Percentiles rank a stretch among this genome's conserved stretches.
phyloP scores from a whole-genome alignment of 2,888 invertebrate species.

The Unio delphinus region DNA sequence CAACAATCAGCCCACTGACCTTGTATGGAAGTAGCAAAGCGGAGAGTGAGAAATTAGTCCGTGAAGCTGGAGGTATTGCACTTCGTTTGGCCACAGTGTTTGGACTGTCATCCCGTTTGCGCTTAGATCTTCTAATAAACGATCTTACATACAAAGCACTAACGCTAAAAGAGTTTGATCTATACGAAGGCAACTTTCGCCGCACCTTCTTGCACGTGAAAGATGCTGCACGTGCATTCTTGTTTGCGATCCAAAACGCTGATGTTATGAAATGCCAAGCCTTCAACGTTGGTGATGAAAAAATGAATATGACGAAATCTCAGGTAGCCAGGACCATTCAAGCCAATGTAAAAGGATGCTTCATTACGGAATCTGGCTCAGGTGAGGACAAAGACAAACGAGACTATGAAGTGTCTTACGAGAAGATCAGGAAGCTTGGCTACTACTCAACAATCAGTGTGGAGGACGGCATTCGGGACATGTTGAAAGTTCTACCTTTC shows the following conservation, averaged over 20 bases:
- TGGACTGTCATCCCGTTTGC: slow-evolving; percentile 68
- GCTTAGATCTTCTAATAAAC: slow-evolving; percentile 70
- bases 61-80: slow-evolving; percentile 60
- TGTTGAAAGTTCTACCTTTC: slow-evolving; percentile 64
- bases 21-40: slow-evolving; percentile 70
- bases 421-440: slow-evolving; percentile 64
- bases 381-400: slow-evolving; percentile 70
- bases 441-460: slow-evolving; percentile 63
- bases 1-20: slow-evolving; percentile 67
- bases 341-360: slow-evolving; percentile 56
- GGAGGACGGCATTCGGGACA: slow-evolving; percentile 63
- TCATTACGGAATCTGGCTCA: slow-evolving; percentile 51
- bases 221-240: slow-evolving; percentile 68
- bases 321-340: slow-evolving; percentile 64
- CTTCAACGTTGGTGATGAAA: slow-evolving; percentile 70
- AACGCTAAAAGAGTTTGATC: slow-evolving; percentile 59
- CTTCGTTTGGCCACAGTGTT: slow-evolving; percentile 70
- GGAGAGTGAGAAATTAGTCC: slow-evolving; percentile 60
- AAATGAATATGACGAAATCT: slow-evolving; percentile 69
- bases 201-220: slow-evolving; percentile 69
- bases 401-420: slow-evolving; percentile 70
- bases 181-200: slow-evolving; percentile 68
- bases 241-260: slow-evolving; percentile 66
- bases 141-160: slow-evolving; percentile 67
- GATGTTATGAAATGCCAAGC: slow-evolving; percentile 64